These are phyloP conservation scores for Jaculus jaculus DNA, from an alignment of 2,113 vertebrate species.

Conservation along the genomic window DNA sequence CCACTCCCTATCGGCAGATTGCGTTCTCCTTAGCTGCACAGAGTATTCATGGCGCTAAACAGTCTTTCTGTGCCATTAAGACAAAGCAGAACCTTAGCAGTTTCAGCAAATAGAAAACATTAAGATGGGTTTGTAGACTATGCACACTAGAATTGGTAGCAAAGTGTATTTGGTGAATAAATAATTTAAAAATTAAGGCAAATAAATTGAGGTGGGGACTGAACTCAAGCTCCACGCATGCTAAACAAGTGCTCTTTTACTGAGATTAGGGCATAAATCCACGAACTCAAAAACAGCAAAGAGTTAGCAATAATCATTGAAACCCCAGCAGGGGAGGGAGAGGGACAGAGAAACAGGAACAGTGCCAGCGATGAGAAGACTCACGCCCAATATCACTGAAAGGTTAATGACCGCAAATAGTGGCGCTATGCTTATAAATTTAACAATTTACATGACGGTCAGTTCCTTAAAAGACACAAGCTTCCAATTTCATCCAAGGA, in stretches of 20 bases:
- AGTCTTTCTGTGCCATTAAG: not conserved
- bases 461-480: not conserved
- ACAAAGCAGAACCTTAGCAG: not conserved
- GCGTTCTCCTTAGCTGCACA: not conserved
- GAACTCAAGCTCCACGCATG: not conserved
- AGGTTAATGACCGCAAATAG: not conserved
- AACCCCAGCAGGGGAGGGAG: not conserved
- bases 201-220: not conserved
- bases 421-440: not conserved
- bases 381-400: not conserved
- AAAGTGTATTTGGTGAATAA: not conserved
- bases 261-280: not conserved
- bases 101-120: not conserved
- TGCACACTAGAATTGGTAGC: not conserved
- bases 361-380: not conserved
- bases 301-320: not conserved
- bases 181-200: constrained; percentile 31
- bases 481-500: not conserved
- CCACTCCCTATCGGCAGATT: not conserved
- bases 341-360: not conserved
- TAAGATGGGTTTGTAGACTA: not conserved
- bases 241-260: not conserved
- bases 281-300: constrained; percentile 3
- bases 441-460: not conserved
- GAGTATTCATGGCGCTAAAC: not conserved